These are phyloP conservation scores for Megaceryle maxima DNA, from an alignment of 2,113 vertebrate species.

Conservation along the genomic window DNA sequence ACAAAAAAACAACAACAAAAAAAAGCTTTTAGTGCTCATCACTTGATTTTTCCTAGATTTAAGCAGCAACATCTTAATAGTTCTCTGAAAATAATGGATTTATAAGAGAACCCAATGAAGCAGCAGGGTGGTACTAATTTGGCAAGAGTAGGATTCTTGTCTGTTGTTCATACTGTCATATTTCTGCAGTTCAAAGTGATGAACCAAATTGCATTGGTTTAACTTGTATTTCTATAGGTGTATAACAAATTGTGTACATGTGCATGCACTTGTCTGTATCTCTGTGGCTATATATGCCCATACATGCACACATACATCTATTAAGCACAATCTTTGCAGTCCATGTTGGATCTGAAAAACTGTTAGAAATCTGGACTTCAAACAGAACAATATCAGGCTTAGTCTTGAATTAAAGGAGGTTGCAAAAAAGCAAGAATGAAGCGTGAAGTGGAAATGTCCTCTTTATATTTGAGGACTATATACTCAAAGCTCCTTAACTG, in stretches of 20 bases:
- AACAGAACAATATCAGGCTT: not conserved
- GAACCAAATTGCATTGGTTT: not conserved
- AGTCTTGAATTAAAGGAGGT: not conserved
- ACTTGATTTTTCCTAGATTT: not conserved
- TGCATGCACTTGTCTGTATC: accelerated
- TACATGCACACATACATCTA: not conserved
- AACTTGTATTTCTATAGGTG: not conserved
- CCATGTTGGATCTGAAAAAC: not conserved
- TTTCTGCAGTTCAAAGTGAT: not conserved
- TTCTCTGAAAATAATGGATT: not conserved
- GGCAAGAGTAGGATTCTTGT: not conserved
- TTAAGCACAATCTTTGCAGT: not conserved
- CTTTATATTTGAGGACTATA: not conserved
- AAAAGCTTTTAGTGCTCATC: not conserved
- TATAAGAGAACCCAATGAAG: not conserved
- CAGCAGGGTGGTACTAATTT: not conserved
- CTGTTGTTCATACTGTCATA: not conserved
- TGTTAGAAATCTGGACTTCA: not conserved
- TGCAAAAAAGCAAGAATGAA: not conserved
- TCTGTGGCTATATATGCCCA: not conserved
- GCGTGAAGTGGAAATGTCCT: not conserved
- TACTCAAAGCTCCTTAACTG: not conserved
- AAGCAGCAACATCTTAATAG: not conserved
- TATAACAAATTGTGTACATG: not conserved
- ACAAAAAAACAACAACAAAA: no score